Conservation (phyloP, 2,113 vertebrate genomes). For the Rhynchopsitta pachyrhyncha region DNA sequence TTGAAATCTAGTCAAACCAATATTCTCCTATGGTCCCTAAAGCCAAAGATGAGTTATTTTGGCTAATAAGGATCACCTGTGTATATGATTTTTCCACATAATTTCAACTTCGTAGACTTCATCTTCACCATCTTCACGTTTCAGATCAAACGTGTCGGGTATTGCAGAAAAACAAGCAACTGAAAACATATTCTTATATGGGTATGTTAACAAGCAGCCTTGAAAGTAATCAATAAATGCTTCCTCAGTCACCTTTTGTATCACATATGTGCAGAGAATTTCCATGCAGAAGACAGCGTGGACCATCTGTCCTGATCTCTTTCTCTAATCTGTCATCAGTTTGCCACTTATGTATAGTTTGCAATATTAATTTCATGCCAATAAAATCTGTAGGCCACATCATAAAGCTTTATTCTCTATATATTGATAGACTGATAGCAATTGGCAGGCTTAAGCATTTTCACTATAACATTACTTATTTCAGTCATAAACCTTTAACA, state of each 20-base stretch:
- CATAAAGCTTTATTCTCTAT: background rate
- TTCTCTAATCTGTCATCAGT: background rate
- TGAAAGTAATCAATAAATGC: background rate
- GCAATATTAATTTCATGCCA: background rate
- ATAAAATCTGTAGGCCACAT: background rate
- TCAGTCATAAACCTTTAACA: background rate
- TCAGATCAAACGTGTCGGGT: background rate
- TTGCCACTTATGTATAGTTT: background rate
- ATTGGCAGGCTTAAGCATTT: background rate
- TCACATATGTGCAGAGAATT: background rate
- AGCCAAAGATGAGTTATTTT: background rate
- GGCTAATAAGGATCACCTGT: background rate
- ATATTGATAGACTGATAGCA: background rate
- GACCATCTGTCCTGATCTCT: background rate
- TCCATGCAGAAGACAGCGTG: background rate
- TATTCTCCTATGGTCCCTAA: background rate
- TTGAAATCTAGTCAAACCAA: background rate
- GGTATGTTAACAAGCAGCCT: background rate
- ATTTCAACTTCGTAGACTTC: background rate
- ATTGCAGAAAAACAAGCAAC: background rate
- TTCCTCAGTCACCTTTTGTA: background rate
- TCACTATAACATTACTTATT: background rate
- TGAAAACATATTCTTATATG: background rate
- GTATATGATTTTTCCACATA: background rate
- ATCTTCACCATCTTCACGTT: background rate